Conservation (phyloP, 2,797 vertebrate genomes). For the Oreonectes daqikongensis region DNA sequence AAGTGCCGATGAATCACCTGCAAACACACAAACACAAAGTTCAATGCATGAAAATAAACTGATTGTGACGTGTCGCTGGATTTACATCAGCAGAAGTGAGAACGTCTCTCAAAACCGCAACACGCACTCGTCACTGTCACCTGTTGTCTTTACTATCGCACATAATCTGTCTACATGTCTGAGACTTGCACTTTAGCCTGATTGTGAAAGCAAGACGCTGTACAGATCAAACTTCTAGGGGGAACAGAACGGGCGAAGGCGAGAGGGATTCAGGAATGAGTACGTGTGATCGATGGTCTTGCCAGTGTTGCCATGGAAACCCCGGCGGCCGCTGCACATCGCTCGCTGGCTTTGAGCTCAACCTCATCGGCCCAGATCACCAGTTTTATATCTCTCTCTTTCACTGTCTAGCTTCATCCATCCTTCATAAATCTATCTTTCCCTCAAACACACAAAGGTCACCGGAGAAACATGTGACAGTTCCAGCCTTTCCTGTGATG, state of each 20-base stretch:
- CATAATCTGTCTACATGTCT: slow-evolving; percentile 17
- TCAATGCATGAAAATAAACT: not conserved
- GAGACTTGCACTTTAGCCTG: slow-evolving; percentile 31
- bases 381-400: slow-evolving; percentile 12
- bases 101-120: not conserved
- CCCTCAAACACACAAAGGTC: slow-evolving; percentile 22
- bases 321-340: slow-evolving; percentile 41
- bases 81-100: not conserved
- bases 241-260: not conserved
- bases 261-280: slow-evolving; percentile 30
- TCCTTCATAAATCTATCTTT: slow-evolving; percentile 31
- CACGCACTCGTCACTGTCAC: not conserved
- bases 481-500: not conserved
- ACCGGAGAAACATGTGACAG: slow-evolving; percentile 11
- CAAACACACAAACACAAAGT: not conserved
- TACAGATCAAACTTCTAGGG: slow-evolving; percentile 30
- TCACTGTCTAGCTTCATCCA: slow-evolving; percentile 1
- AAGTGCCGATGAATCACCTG: slow-evolving; percentile 99
- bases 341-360: slow-evolving; percentile 28
- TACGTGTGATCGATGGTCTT: slow-evolving; percentile 57
- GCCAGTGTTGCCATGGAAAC: slow-evolving; percentile 63
- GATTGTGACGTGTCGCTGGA: not conserved
- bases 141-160: slow-evolving; percentile 26
- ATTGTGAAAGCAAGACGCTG: not conserved
- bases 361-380: slow-evolving; percentile 11